Base-by-base conservation (phyloP, 2,888 invertebrate genomes). In the Labia minor region DNA sequence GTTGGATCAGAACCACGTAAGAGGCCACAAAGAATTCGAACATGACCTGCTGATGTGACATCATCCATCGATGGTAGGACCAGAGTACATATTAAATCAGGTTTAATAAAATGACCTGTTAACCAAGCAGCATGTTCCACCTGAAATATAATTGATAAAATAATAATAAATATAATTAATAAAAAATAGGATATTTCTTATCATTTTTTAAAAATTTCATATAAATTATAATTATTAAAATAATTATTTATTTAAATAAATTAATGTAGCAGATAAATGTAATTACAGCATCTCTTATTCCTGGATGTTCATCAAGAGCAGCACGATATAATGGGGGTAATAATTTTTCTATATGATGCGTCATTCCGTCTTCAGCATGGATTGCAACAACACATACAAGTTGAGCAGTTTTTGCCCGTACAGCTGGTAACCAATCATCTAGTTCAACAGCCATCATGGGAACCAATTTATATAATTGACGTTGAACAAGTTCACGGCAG, bases 401-500 rank as follows among this genome's bases (percentile, higher is more conserved):
- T 73, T 90, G 87, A 0, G 89, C 84, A 19, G 89, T 86, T 66
- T 91, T 86, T 1, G 90, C 79, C 64, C 89, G 78, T 0, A 86
- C 83, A 68, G 82, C 83, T 1, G 80, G 81, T 73, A 88, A 85
- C 92, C 92, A 93, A 71, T 91, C 88, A 0, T 82, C 81, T 72
- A 93, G 81, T 76, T 94, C 93, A 74, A 77, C 79, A 63, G 81
- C 78, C 71, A 93, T 81, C 49, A 88, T 89, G 19, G 86, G 85
- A 11, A 90, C 78, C 70, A 93, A 84, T 77, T 87, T 88, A 65
- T 86, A 83, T 69, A 90, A 81, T 74, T 92, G 87, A 68, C 85
- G 83, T 73, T 88, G 86, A 0, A 90, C 88, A 64, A 96, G 77
- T 1, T 82, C 81, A 8, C 95, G 84, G 74, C 96, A 96, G 0